These are phyloP conservation scores for Acanthisitta chloris DNA, from an alignment of 2,113 vertebrate genomes.

Conservation along the genomic window DNA sequence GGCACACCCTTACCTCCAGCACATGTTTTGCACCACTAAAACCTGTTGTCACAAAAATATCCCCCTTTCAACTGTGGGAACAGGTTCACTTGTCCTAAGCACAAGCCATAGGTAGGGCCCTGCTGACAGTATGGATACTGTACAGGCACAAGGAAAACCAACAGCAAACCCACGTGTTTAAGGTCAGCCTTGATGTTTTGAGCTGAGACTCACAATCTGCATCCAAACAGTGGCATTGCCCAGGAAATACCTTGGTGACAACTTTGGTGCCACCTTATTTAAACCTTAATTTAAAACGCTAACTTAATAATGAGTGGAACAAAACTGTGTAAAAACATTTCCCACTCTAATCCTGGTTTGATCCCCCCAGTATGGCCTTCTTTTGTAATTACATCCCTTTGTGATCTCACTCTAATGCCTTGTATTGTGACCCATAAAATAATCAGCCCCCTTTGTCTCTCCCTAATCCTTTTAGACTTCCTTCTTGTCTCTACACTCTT, in stretches of 20 bases:
- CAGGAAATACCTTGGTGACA: slow-evolving; percentile 61
- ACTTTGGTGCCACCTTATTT: slow-evolving; percentile 61
- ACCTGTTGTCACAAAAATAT: not conserved
- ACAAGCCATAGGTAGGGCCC: not conserved
- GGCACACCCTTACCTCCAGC: not conserved
- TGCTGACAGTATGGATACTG: not conserved
- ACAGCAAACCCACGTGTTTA: not conserved
- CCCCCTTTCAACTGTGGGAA: not conserved
- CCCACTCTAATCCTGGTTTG: slow-evolving; percentile 64
- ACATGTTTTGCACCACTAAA: not conserved
- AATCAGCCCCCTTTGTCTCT: slow-evolving; percentile 70
- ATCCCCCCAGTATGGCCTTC: slow-evolving; percentile 65
- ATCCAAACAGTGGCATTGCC: not conserved
- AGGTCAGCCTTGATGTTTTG: not conserved
- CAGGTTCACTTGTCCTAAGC: not conserved
- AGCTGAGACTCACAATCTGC: not conserved
- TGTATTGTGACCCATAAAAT: slow-evolving; percentile 75
- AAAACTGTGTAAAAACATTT: slow-evolving; percentile 70
- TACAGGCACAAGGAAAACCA: not conserved
- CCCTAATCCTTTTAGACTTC: slow-evolving; percentile 73
- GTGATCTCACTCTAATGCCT: slow-evolving; percentile 70
- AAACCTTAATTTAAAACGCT: slow-evolving; percentile 66
- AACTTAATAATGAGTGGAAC: slow-evolving; percentile 70
- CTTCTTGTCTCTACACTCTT: slow-evolving; percentile 65
- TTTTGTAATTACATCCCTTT: slow-evolving; percentile 75